phyloP scores from a whole-genome alignment of 64 coral and sea anemone species.

The Pachyseris speciosa region DNA sequence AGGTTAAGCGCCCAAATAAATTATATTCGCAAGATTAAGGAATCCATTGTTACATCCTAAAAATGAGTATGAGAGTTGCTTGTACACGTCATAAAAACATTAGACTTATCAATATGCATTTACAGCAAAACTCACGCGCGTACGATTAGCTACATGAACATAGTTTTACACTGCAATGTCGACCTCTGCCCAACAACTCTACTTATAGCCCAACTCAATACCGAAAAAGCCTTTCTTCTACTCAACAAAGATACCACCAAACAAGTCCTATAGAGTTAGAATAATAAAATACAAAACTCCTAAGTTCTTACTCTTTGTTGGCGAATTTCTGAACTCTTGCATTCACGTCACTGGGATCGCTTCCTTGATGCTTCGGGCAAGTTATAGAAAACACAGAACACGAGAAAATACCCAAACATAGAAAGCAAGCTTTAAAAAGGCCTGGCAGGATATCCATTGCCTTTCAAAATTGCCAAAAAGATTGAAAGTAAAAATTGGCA shows the following conservation, averaged over 20 bases:
- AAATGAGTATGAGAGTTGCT: no score
- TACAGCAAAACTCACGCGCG: no score
- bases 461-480: not conserved
- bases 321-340: not conserved
- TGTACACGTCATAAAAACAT: no score
- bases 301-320: not conserved
- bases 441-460: not conserved
- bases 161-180: no score
- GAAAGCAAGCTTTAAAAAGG: not conserved
- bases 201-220: no score
- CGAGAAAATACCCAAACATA: not conserved
- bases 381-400: not conserved
- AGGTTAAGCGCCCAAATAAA: no score
- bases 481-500: not conserved
- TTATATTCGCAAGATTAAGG: no score
- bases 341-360: conserved; percentile 9
- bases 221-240: not conserved
- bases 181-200: no score
- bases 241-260: not conserved
- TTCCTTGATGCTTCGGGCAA: not conserved
- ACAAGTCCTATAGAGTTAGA: not conserved
- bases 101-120: no score
- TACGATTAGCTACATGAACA: no score
- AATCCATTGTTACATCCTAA: no score
- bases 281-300: not conserved